These are phyloP conservation scores for Dynastes maya DNA, from an alignment of 2,888 invertebrate genomes.

Conservation along the genomic window DNA sequence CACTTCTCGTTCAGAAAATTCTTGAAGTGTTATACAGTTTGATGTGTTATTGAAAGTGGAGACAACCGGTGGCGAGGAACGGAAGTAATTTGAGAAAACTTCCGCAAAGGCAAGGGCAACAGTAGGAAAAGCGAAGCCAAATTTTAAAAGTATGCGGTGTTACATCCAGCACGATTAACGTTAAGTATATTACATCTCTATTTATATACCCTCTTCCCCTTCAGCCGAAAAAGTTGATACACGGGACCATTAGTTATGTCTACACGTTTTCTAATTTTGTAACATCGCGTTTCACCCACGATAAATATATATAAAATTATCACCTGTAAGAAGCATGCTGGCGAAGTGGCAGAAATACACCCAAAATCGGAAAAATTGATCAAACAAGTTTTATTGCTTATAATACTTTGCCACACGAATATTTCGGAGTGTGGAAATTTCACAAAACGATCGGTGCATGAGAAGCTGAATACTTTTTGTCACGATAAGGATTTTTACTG, in stretches of 20 bases:
- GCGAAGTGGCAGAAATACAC: constrained; percentile 41
- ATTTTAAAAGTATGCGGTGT: no score
- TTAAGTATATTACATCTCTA: neutral
- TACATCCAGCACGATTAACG: neutral
- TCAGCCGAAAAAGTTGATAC: constrained; percentile 4
- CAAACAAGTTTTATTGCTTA: constrained; percentile 46
- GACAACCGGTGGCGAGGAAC: no score
- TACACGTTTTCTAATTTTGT: constrained; percentile 44
- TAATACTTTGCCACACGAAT: constrained; percentile 38
- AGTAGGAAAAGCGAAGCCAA: no score
- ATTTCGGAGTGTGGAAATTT: constrained; percentile 32
- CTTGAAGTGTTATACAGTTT: no score
- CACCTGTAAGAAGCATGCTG: constrained; percentile 30
- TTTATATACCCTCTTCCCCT: constrained; percentile 9
- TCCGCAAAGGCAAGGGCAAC: no score
- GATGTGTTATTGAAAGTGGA: no score
- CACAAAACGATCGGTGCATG: constrained; percentile 36
- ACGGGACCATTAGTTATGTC: constrained; percentile 14
- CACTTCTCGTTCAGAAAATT: no score
- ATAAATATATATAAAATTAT: constrained; percentile 45
- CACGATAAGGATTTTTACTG: constrained; percentile 46
- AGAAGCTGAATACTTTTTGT: constrained; percentile 46
- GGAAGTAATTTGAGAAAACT: no score
- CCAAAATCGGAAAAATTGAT: constrained; percentile 44
- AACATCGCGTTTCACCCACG: constrained; percentile 23